Percentiles rank a stretch among this genome's conserved stretches.
phyloP scores from a whole-genome alignment of 92 coral and sea anemone genomes.

The Porites cylindrica region DNA sequence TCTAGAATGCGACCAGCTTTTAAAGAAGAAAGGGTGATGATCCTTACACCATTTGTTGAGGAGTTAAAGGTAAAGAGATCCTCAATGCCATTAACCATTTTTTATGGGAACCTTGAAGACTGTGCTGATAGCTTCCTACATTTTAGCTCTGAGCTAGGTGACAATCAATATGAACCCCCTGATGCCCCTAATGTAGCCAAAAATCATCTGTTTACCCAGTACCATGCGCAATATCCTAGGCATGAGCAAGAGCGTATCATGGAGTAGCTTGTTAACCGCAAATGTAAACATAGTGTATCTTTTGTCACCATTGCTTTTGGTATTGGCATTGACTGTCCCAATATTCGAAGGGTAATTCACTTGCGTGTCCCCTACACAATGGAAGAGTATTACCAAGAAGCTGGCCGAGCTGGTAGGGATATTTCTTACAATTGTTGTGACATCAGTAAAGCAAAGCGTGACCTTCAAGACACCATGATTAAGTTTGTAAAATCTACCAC shows the following conservation, averaged over 20 bases:
- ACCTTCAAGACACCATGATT: conserved; percentile 49
- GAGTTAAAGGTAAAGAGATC: conserved; percentile 28
- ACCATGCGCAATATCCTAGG: conserved; percentile 62
- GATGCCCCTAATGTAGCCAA: conserved; percentile 26
- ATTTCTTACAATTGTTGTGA: no score
- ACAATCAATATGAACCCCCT: conserved; percentile 55
- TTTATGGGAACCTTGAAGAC: conserved; percentile 58
- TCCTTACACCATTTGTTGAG: conserved; percentile 38
- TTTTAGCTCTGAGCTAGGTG: conserved; percentile 37
- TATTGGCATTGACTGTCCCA: conserved; percentile 48
- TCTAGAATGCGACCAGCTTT: conserved; percentile 36
- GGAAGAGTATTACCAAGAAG: conserved; percentile 20
- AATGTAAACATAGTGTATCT: conserved; percentile 18
- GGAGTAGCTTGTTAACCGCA: conserved; percentile 38
- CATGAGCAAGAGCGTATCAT: conserved; percentile 41
- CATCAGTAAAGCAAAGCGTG: conserved; percentile 27
- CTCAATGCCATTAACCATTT: conserved; percentile 55
- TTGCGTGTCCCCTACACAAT: conserved; percentile 25
- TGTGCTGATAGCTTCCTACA: conserved; percentile 54
- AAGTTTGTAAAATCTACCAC: conserved; percentile 42
- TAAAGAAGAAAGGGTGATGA: conserved; percentile 22
- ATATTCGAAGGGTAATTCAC: conserved; percentile 45
- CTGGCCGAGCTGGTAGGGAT: no score
- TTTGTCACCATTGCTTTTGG: conserved; percentile 38
- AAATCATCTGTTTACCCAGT: conserved; percentile 69